Evolutionary conservation across 2,797 vertebrate genomes (phyloP), one percentile per base, ranked within the genome.

Genomic region (Paratrypauchen microcephalus): DNA sequence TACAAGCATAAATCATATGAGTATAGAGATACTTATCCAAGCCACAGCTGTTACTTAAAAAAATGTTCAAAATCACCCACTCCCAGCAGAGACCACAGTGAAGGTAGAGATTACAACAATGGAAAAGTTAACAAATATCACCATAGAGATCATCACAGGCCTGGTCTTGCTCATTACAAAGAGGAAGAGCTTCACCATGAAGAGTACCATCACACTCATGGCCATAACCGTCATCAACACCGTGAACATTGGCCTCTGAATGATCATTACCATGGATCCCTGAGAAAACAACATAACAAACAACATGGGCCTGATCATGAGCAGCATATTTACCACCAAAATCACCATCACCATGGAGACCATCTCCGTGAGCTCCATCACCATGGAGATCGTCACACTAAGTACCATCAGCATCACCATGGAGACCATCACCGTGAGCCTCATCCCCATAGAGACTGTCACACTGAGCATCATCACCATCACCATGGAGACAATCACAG

Each of bases 31-130:
- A 55, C 60, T 23, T 66, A 64, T 36, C 58, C 16, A 74, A 28
- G 45, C 1, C 62, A 66, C 60, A 39, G 39, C 69, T 66, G 67
- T 61, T 55, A 77, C 19, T 60, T 50, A 50, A 64, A 12, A 30
- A 55, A 69, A 41, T 41, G 4, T 45, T 69, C 68, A 50, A 61
- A 66, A 19, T 63, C 63, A 63, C 50, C 68, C 50, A 19, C 19
- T 72, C 74, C 79, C 67, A 69, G 73, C 15, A 57, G 48, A 65
- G 65, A 68, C 48, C 58, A 63, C 9, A 76, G 23, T 75, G 55
- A 79, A 2, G 30, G 32, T 64, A 30, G 28, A 55, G 66, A 73
- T 1, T 62, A 83, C 26, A 19, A 15, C 24, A 50, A 50, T 52
- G 47, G 11, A 6, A 52, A 18, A 19, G 5, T 12, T 62, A 45